Base-by-base conservation (phyloP, 2,797 vertebrate species). In the Cirrhinus mrigala region DNA sequence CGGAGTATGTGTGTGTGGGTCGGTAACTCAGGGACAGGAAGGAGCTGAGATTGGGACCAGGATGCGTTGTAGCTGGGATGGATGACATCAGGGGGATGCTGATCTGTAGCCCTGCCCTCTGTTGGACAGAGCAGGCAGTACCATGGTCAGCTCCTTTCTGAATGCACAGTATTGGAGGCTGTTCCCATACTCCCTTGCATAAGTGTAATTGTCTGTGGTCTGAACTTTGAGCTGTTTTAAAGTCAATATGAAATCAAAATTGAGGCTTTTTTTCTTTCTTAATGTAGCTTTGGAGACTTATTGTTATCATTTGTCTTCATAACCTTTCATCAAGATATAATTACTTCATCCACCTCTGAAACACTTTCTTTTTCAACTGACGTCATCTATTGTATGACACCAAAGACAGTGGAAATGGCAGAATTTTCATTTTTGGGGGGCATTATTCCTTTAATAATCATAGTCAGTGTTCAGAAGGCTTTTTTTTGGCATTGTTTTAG, bases 61-160 rank as follows among this genome's bases (percentile, higher is more conserved):
- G 66, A 78, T 84, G 37, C 11, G 1, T 69, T 84, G 4, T 50
- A 40, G 29, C 33, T 0, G 9, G 29, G 22, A 58, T 73, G 56
- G 40, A 85, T 87, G 84, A 76, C 81, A 87, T 84, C 81, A 84
- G 79, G 56, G 5, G 68, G n/a, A 24, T 56, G 62, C 60, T 81
- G 83, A 81, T 90, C 84, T 81, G 76, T 83, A 83, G 52, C 50
- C 77, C 80, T 87, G 87, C 89, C 85, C 89, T 87, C 89, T 89
- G 79, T 89, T 87, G 89, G 89, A 80, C 74, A 66, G 79, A 70
- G 48, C 29, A 64, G 73, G 79, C 62, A 81, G 64, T 80, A 44
- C 24, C 15, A 50, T 69, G 12, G 48, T 14, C 16, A 29, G 60
- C 16, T 50, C 1, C 24, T 79, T 40, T 62, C 7, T 58, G 14